These are phyloP conservation scores for Dreissena polymorpha DNA, from an alignment of 1,140 invertebrate species.

Conservation along the genomic window DNA sequence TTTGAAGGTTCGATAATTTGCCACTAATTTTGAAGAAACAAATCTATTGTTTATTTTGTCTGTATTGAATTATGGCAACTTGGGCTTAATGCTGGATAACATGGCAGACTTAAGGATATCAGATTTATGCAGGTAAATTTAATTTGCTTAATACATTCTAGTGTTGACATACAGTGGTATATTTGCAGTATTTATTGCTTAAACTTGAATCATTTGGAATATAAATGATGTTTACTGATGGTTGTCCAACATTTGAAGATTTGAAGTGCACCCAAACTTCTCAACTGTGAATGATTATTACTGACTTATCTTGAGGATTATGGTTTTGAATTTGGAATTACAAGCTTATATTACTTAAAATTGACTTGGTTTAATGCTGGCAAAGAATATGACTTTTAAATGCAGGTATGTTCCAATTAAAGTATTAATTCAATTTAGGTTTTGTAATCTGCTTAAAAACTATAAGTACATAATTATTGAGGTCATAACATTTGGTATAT, in stretches of 20 bases:
- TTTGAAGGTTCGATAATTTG: neutral
- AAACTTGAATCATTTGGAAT: neutral
- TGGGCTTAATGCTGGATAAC: neutral
- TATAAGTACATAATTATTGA: no score
- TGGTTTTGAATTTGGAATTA: no score
- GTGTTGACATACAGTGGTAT: neutral
- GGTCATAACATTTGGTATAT: no score
- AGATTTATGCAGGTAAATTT: constrained; percentile 3
- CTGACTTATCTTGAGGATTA: neutral
- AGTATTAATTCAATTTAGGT: no score
- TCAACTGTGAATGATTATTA: neutral
- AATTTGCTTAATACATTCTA: neutral
- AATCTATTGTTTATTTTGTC: neutral
- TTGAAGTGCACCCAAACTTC: neutral
- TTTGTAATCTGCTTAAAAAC: no score
- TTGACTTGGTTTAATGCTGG: no score
- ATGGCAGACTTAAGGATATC: neutral
- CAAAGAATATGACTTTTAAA: no score
- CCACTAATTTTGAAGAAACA: neutral
- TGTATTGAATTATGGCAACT: neutral
- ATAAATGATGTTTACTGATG: neutral
- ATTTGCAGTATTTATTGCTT: neutral
- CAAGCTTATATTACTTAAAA: no score
- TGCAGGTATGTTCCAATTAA: no score
- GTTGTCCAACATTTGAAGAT: neutral